These are phyloP conservation scores for Saxicola maurus DNA, from an alignment of 2,797 vertebrate genomes.

Conservation along the genomic window DNA sequence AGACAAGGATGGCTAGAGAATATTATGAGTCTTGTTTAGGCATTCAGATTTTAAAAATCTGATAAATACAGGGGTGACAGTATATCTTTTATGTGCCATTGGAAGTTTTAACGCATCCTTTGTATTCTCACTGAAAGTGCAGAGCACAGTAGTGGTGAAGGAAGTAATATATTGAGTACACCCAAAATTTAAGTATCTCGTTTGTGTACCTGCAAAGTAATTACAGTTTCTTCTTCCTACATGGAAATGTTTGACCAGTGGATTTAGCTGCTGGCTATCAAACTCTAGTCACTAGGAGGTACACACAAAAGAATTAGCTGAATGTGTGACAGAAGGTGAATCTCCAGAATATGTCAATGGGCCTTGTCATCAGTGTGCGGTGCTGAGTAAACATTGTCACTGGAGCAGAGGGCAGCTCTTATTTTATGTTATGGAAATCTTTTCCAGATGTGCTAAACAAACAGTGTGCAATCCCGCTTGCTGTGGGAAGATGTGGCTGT, in stretches of 20 bases:
- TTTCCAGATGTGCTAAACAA: not conserved
- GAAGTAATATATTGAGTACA: not conserved
- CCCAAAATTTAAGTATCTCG: not conserved
- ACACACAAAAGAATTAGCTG: not conserved
- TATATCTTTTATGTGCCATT: not conserved
- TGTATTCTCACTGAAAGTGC: not conserved
- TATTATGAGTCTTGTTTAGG: not conserved
- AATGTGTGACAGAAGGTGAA: not conserved
- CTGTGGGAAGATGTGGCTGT: not conserved
- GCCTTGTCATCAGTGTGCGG: not conserved
- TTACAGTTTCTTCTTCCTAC: not conserved
- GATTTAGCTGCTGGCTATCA: not conserved
- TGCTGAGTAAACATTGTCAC: not conserved
- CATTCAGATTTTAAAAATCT: not conserved
- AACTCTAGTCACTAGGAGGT: not conserved
- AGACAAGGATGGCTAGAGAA: not conserved
- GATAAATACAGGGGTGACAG: not conserved
- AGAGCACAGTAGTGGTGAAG: not conserved
- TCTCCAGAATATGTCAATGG: not conserved
- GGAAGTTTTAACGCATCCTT: not conserved
- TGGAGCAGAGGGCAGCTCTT: not conserved
- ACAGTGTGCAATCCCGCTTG: not conserved
- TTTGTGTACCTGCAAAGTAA: not conserved
- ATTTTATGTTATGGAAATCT: accelerated
- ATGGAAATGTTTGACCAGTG: not conserved